Evolutionary conservation across 2,113 vertebrate genomes (phyloP), one percentile per base, ranked within the genome.

Genomic region (Gadus chalcogrammus): DNA sequence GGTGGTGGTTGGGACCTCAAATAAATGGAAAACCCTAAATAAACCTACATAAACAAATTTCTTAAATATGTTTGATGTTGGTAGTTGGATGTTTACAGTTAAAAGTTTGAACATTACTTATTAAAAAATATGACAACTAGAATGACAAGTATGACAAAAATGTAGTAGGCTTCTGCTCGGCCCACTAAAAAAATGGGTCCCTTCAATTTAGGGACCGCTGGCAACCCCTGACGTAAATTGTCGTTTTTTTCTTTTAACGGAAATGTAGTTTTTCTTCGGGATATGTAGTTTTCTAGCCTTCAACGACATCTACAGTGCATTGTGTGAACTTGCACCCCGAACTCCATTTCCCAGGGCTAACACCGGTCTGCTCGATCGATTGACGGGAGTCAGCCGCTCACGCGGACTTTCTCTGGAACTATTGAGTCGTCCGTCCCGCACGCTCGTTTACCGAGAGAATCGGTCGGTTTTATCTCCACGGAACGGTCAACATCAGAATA

Each of bases 321-420:
- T 48, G 42, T 48, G 12, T 48, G 9, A 48, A 48, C 42, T 48
- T 65, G 20, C 13, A 4, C 1, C 8, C 5, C 42, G 9, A 9
- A 92, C 91, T 87, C 20, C 80, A 81, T 81, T 70, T 89, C 91
- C 92, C 91, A 91, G 70, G 38, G 60, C 72, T 63, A 87, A 56
- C 0, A 5, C 58, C 67, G 67, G 0, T 20, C 27, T 75, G 75
- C 70, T 79, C 22, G 59, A 79, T 74, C 52, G 73, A 55, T 66
- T 67, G 71, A 68, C 68, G 64, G 73, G 77, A 80, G 75, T 80
- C 87, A 72, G 75, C 77, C 70, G 79, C 90, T 85, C 91, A 89
- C 90, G 92, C 90, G 89, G 90, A 89, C 84, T 67, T 73, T 82
- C 75, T 86, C 82, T 85, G 80, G 86, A 87, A 91, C 89, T 87